Evolutionary conservation across 2,888 invertebrate genomes (phyloP).

Genomic region (Aplocera efformata): DNA sequence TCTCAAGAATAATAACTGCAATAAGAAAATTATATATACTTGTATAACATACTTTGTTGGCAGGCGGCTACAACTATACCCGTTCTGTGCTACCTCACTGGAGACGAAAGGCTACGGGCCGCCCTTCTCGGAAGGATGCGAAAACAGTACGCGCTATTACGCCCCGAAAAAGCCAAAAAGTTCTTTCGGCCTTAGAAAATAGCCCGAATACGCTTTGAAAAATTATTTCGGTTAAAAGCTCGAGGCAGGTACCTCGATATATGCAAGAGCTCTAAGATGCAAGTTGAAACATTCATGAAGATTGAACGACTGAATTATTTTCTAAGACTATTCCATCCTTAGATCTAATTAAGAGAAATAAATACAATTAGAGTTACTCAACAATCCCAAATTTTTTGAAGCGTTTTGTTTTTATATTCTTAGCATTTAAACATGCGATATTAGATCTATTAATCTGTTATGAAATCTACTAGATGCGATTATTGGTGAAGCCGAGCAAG

Average conservation of each 20-base stretch:
- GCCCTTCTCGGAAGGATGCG: constrained; percentile 75
- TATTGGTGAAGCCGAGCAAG: no score
- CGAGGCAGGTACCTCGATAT: constrained; percentile 8
- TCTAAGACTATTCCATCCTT: constrained; percentile 7
- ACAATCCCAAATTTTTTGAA: no score
- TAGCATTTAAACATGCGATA: no score
- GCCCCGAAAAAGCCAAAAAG: constrained; percentile 58
- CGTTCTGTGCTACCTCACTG: constrained; percentile 67
- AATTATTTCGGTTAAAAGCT: constrained; percentile 10
- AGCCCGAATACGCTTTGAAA: constrained; percentile 7
- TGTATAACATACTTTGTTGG: background rate
- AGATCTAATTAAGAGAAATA: background rate
- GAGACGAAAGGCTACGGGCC: constrained; percentile 69
- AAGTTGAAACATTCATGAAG: constrained; percentile 10
- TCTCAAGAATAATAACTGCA: no score
- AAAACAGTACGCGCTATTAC: constrained; percentile 67
- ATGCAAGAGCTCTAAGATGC: constrained; percentile 13
- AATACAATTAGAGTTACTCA: no score
- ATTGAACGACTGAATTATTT: constrained; percentile 8
- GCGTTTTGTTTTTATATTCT: no score
- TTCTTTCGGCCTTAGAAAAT: constrained; percentile 25
- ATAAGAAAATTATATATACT: background rate
- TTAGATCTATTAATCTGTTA: no score
- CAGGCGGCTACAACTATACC: constrained; percentile 76
- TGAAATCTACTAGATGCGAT: no score